These are phyloP conservation scores for Portunus trituberculatus DNA, from an alignment of 1,140 invertebrate species.

Conservation along the genomic window DNA sequence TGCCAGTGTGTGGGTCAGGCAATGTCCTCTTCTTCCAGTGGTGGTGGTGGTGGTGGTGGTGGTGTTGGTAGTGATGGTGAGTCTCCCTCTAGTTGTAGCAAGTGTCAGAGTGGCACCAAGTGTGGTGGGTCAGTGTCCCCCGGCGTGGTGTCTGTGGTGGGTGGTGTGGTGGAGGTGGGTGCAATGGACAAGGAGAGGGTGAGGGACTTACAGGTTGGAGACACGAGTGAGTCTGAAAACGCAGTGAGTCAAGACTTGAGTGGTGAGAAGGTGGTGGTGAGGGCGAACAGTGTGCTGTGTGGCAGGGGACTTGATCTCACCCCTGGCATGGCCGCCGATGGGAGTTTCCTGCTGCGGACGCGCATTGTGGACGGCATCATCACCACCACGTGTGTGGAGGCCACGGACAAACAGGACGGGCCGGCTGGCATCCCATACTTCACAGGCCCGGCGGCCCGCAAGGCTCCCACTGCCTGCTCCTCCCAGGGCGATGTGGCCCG, in stretches of 20 bases:
- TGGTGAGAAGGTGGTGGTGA: not conserved
- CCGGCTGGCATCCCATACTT: not conserved
- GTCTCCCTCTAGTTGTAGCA: not conserved
- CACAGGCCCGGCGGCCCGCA: not conserved
- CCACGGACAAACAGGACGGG: conserved; percentile 43
- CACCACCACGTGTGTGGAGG: conserved; percentile 61
- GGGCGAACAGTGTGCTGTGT: not conserved
- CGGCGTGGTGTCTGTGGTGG: not conserved
- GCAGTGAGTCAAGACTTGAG: not conserved
- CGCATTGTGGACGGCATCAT: conserved; percentile 68
- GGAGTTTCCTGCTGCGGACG: conserved; percentile 61
- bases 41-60: conserved; percentile 30
- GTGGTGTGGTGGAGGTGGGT: not conserved
- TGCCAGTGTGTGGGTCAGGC: conserved; percentile 23
- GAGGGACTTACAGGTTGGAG: not conserved
- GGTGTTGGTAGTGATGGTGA: conserved; percentile 43
- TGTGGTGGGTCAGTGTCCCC: not conserved
- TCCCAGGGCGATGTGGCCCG: not conserved
- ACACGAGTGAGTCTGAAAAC: not conserved
- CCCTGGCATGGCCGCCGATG: not conserved
- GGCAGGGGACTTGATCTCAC: not conserved
- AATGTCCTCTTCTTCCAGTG: not conserved
- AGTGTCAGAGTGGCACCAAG: not conserved
- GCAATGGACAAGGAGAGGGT: not conserved
- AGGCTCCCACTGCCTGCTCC: not conserved